Base-by-base conservation (phyloP, 2,797 vertebrate species). In the Phrynocephalus guinanensis region DNA sequence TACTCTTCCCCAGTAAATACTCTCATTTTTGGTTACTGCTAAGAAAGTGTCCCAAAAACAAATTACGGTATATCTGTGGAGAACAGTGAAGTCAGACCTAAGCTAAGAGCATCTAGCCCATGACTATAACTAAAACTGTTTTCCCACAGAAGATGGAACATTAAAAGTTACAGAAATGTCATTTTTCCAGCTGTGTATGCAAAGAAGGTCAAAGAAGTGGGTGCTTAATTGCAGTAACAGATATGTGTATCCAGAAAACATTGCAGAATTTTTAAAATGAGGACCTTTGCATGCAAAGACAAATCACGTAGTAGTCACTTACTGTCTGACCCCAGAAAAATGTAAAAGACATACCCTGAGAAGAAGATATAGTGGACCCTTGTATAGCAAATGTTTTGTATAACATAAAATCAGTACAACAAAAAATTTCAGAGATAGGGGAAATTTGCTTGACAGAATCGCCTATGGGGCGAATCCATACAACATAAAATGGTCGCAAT, bases 161-260 rank as follows among this genome's bases (percentile, higher is more conserved):
- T 77, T 79, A 52, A 1, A 15, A 82, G 72, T 63, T 11, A 79
- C 20, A 48, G 56, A 24, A 83, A 44, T 83, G 60, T n/a, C 75
- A 79, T 52, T 68, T 67, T n/a, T 20, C 26, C 56, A 83, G 80
- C 75, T 87, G 22, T 80, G 5, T 88, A 78, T 56, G 50, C 33
- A 79, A 68, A 81, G 26, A 77, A 75, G 38, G 68, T 72, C 76
- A 88, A 88, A 73, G 67, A 28, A 83, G 7, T 73, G 8, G n/a
- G 18, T 78, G n/a, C 44, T 79, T 87, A 71, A 83, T 87, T 83
- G 60, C 33, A 50, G 38, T n/a, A n/a, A 1, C 33, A n/a, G 30
- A 78, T 71, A n/a, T 6, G 4, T 60, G 24, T 18, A 83, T 15
- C 50, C 73, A 71, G 44, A 78, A 56, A 48, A 68, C 22, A 20